phyloP scores from a whole-genome alignment of 1,140 invertebrate species.

The Anthonomus grandis region DNA sequence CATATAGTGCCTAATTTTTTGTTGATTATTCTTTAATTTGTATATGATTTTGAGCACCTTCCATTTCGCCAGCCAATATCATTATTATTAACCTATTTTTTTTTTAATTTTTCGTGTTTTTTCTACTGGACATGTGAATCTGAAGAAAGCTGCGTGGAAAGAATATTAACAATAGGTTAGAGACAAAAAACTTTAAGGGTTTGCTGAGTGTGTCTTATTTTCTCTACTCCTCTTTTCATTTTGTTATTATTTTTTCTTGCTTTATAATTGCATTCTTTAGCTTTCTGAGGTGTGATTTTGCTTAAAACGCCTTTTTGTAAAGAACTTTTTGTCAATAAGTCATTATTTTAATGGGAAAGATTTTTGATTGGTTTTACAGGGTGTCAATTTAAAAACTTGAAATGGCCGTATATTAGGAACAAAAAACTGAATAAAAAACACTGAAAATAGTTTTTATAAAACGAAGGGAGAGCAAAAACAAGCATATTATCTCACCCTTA shows the following conservation, averaged over 20 bases:
- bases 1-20: slow-evolving; percentile 11
- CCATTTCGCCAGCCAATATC: slow-evolving; percentile 23
- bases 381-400: no score
- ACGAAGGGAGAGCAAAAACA: no score
- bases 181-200: slow-evolving; percentile 49
- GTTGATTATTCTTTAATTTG: slow-evolving; percentile 13
- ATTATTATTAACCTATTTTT: slow-evolving; percentile 41
- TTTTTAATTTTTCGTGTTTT: slow-evolving; percentile 40
- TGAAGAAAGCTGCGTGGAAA: slow-evolving; percentile 79
- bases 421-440: no score
- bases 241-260: not conserved
- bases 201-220: slow-evolving; percentile 23
- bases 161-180: slow-evolving; percentile 69
- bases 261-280: not conserved
- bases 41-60: slow-evolving; percentile 27
- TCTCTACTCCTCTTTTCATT: slow-evolving; percentile 14
- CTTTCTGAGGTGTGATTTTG: no score
- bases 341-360: no score
- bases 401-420: no score
- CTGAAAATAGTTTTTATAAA: no score
- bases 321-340: no score
- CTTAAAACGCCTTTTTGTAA: no score
- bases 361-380: no score
- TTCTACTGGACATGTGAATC: slow-evolving; percentile 54
- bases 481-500: no score